phyloP scores from a whole-genome alignment of 1,140 invertebrate species.

The Achatina immaculata region DNA sequence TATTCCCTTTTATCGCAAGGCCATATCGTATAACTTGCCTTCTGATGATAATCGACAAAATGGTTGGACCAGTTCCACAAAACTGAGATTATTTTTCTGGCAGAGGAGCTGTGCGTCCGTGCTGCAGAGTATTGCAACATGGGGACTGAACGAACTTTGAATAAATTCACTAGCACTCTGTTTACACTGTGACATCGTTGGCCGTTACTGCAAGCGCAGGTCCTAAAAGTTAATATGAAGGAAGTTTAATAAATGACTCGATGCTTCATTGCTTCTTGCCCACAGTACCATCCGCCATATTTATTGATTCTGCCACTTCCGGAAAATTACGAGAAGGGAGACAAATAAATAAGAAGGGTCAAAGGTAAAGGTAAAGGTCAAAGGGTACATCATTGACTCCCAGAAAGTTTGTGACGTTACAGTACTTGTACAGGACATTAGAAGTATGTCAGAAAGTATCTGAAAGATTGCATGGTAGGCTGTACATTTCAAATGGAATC shows the following conservation, averaged over 20 bases:
- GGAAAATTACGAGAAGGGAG: neutral
- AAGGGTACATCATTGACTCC: too few species aligned
- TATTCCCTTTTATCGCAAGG: too few species aligned
- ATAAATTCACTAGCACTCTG: slow-evolving; percentile 85
- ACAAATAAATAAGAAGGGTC: neutral
- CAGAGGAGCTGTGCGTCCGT: slow-evolving; percentile 84
- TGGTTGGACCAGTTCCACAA: slow-evolving; percentile 90
- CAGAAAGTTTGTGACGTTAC: too few species aligned
- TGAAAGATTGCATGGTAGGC: too few species aligned
- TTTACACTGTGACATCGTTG: slow-evolving; percentile 71
- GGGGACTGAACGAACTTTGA: slow-evolving; percentile 88
- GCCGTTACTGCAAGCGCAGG: neutral
- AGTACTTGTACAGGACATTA: too few species aligned
- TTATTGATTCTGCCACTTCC: slow-evolving; percentile 47
- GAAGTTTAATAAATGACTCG: neutral
- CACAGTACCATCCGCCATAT: slow-evolving; percentile 46
- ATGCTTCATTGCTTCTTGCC: neutral
- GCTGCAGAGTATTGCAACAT: slow-evolving; percentile 87
- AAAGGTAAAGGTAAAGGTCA: too few species aligned
- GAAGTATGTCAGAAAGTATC: too few species aligned
- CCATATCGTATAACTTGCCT: slow-evolving; percentile 75
- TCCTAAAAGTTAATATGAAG: neutral
- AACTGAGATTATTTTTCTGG: slow-evolving; percentile 90
- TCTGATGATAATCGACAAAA: slow-evolving; percentile 85
- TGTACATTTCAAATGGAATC: too few species aligned